Base-by-base conservation (phyloP, 2,113 vertebrate species). In the Pseudopipra pipra region DNA sequence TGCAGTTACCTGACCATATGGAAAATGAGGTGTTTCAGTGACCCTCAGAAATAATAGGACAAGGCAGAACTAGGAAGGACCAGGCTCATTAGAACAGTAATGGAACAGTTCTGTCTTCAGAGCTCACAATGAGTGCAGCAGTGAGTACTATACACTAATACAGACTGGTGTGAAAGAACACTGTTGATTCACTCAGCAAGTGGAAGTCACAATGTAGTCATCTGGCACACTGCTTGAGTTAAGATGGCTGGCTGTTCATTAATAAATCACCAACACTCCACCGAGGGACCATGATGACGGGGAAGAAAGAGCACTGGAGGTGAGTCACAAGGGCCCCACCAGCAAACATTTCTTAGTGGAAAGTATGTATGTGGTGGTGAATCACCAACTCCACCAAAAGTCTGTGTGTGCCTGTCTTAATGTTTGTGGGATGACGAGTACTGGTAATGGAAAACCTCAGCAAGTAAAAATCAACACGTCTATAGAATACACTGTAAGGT, bases 291-390 rank as follows among this genome's bases (percentile, higher is more conserved):
- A 2, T 4, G 58, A 27, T 55, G 79, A 84, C 85, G 79, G 21
- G 52, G 90, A 87, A 84, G 75, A 80, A 90, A 90, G 68, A 41
- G 3, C 6, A 15, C 20, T 89, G 61, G 77, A 95, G 61, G 77
- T 97, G 96, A 95, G 79, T 97, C 96, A 97, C 80, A 80, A 9
- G 61, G 44, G 86, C 91, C 83, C 89, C 87, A 91, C 94, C 94
- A 93, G 33, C 89, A 95, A 77, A 84, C 30, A 10, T 4, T 93
- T 94, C 76, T 89, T 80, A 92, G 61, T 82, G 95, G 96, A 97
- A 96, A 96, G 44, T 87, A 78, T 92, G 89, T 89, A 78, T 27
- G 77, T 46, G 37, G 84, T 81, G 67, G 37, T 97, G 96, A 96
- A 87, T 97, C 96, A 97, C 77, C 37, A 83, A 33, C 91, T 91